Base-by-base conservation (phyloP, 2,797 vertebrate genomes). In the Chrosomus eos region DNA sequence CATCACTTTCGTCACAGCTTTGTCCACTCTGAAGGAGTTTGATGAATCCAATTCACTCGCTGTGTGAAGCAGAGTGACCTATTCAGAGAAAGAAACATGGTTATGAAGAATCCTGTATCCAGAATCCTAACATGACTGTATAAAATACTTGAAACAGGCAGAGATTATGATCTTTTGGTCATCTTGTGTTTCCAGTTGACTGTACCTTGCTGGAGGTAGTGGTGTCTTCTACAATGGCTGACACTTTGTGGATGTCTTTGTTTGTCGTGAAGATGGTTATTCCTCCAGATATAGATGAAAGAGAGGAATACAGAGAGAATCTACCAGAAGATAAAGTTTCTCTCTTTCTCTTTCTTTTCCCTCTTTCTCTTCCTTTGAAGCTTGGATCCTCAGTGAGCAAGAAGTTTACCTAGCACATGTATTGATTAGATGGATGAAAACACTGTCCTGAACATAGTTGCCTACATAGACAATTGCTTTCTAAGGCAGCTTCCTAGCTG, bases 241-340 rank as follows among this genome's bases (percentile, higher is more conserved):
- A 96, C 87, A 96, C 96, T 0, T 85, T 90, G 19, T 82, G 88
- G 81, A 98, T 97, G 91, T 97, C 94, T 82, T 92, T 92, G 81
- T 97, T 95, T 66, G 94, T 92, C 72, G 97, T 97, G 89, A 97
- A 96, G 88, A 97, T 92, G n/a, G 95, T 95, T 86, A 97, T 92
- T 77, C 97, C 96, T 75, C 97, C 97, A 0, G 97, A 97, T 51
- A 94, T 87, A 3, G 92, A 91, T 7, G 96, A 96, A 87, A 97
- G 90, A 1, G 93, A 91, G 3, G 93, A 92, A 55, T 97, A 97
- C 1, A 97, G 93, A 40, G 95, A 92, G 87, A 98, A 98, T 77
- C 95, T 94, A 79, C 94, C 90, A 23, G 95, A 92, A 1, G 94
- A 93, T 70, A 97, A 88, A 28, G 85, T 48, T 84, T 94, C 93